Base-by-base conservation (phyloP, 1,140 invertebrate species). In the Liolophura sinensis region DNA sequence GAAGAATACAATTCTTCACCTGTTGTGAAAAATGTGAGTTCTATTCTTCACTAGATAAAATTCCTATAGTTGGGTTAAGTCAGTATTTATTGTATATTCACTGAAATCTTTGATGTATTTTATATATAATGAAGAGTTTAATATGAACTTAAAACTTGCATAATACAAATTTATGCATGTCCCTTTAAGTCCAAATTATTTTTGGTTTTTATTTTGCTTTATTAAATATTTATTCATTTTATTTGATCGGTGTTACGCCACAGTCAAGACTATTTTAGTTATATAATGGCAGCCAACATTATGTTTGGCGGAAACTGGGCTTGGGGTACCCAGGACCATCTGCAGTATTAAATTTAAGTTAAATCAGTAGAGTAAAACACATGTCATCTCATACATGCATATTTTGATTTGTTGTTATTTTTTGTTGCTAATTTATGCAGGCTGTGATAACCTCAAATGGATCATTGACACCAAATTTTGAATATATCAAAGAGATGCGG, bases 361-460 rank as follows among this genome's bases (percentile, higher is more conserved):
- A 40, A 9, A 40, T 40, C 3, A 40, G 9, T 40, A 40, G 31
- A 3, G 9, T 40, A 40, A 40, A 3, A 5, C 9, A 9, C 9
- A 40, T 40, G 3, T 40, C 9, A 3, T 40, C 31, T 40, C 31
- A 40, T 40, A 40, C 31, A 40, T 60, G 16, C 62, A 61, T 68
- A 24, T 50, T 22, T 16, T 64, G 60, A 27, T 54, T 48, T 14
- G 16, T 57, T 60, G 47, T 27, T 59, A 62, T 70, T 48, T 74
- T 49, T 65, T 52, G 48, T 66, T 16, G 67, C 60, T 63, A 68
- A 62, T 60, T 48, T 59, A 67, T 73, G 31, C 79, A 93, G 91
- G 93, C 96, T 12, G 95, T 99, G 62, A 99, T 99, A 71, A 93
- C 96, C 0, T 97, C 94, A 70, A 98, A 99, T 80, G 96, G 96